Base-by-base conservation (phyloP, 2,797 vertebrate genomes). In the Enteromius unitaeniatus region DNA sequence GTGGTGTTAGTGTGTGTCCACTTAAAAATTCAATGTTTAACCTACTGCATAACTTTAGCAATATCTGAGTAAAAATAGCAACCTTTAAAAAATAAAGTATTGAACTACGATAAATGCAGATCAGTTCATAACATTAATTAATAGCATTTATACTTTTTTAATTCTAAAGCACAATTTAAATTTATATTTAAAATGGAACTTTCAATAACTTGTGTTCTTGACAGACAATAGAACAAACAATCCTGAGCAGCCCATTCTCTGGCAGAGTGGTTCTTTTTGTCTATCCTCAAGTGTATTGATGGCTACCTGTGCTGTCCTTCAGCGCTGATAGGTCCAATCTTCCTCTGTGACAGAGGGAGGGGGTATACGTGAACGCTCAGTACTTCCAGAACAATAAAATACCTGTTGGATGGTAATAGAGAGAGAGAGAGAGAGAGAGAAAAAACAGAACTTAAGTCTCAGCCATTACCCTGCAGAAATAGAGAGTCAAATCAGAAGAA, bases 331-430 rank as follows among this genome's bases (percentile, higher is more conserved):
- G 92, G 91, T 82, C 89, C 67, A 11, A 65, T 87, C 88, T 81
- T 42, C 47, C 87, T 78, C 53, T 79, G 78, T 89, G 88, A 6
- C 67, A 85, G 91, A 92, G 92, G 93, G 92, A 93, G 94, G 92
- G 93, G 90, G 87, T 89, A 85, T 86, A 88, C 88, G 81, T 89
- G 69, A 88, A 87, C 89, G 88, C 89, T 93, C 87, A 88, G 91
- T 91, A 91, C 91, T 93, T 89, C 84, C 91, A 91, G 91, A 93
- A 95, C 94, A 94, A 94, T 93, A 93, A 90, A 88, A 87, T 82
- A 93, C 88, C 92, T 93, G 91, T 93, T 87, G 85, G 64, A 75
- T 1, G 86, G 89, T 91, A 87, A 90, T 87, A 79, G 49, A 69
- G 84, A 23, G n/a, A 26, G 45, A 47, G 45, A 47, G 45, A 68